phyloP scores from a whole-genome alignment of 2,113 vertebrate species.

The Pongo pygmaeus region DNA sequence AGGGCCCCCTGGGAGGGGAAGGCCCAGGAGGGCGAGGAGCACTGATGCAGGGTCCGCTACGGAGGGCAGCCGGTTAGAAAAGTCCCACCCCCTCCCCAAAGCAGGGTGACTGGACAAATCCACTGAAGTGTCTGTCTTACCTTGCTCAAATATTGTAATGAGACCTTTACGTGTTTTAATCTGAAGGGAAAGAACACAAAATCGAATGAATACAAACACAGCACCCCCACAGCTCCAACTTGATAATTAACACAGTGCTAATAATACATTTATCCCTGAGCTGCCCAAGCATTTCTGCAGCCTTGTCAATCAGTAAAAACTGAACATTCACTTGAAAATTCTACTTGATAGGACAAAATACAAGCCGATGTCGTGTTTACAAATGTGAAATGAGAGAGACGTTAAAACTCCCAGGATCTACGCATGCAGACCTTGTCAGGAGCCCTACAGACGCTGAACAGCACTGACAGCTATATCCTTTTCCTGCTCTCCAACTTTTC shows the following conservation, averaged over 20 bases:
- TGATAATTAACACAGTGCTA: neutral
- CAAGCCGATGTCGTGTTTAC: neutral
- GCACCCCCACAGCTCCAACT: neutral
- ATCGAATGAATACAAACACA: slow-evolving; percentile 70
- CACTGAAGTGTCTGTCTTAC: slow-evolving; percentile 87
- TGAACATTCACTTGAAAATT: neutral
- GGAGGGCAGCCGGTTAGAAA: slow-evolving; percentile 84
- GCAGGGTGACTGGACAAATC: slow-evolving; percentile 46
- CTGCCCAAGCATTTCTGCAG: neutral
- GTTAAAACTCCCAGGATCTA: neutral
- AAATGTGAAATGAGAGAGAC: neutral
- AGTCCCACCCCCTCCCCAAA: neutral
- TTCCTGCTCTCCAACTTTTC: neutral
- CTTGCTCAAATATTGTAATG: slow-evolving; percentile 89
- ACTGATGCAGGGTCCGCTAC: slow-evolving; percentile 40
- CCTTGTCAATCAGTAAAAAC: neutral
- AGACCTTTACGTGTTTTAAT: slow-evolving; percentile 92
- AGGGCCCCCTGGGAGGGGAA: slow-evolving; percentile 69
- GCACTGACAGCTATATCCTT: neutral
- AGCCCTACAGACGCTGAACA: fast-evolving
- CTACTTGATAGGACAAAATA: neutral
- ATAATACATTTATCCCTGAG: neutral
- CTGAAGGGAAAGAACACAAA: slow-evolving; percentile 92
- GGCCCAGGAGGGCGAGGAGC: neutral
- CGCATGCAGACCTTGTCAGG: neutral